A percentile compares a stretch with the other conserved stretches of the same genome.
Evolutionary conservation across 2,797 vertebrate genomes (phyloP).

Genomic region (Smutsia gigantea): DNA sequence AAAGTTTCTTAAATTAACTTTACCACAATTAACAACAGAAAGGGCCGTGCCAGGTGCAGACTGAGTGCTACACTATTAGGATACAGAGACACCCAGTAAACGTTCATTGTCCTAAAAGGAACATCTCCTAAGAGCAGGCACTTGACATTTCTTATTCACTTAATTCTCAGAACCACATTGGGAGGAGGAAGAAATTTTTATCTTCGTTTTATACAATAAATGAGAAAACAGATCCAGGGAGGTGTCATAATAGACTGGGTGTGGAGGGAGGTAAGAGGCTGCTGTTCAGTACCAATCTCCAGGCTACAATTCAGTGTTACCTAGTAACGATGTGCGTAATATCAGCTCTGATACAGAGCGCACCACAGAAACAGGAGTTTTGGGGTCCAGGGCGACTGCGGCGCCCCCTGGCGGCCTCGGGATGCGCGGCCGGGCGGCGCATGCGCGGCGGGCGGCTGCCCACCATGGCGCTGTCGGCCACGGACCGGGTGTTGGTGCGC

Average conservation of each 20-base stretch:
- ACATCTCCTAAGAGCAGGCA: neutral
- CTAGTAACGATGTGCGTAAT: neutral
- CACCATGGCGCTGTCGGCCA: constrained; percentile 77
- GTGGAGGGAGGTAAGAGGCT: neutral
- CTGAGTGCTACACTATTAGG: too few species aligned
- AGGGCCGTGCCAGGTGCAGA: too few species aligned
- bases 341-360: neutral
- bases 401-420: neutral
- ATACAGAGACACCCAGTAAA: neutral
- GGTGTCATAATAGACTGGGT: neutral
- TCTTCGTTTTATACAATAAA: neutral
- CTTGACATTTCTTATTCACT: neutral
- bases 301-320: neutral
- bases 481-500: constrained; percentile 83
- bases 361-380: neutral
- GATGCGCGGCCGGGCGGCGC: neutral
- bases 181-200: neutral
- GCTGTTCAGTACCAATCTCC: neutral
- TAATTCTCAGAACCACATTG: neutral
- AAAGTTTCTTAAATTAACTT: neutral
- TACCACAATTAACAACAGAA: neutral
- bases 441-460: neutral
- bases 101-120: neutral
- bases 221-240: neutral
- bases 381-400: neutral